Evolutionary conservation across 2,797 vertebrate species (phyloP), one percentile per base, ranked within the genome.

Genomic region (Gephyroberyx darwinii): DNA sequence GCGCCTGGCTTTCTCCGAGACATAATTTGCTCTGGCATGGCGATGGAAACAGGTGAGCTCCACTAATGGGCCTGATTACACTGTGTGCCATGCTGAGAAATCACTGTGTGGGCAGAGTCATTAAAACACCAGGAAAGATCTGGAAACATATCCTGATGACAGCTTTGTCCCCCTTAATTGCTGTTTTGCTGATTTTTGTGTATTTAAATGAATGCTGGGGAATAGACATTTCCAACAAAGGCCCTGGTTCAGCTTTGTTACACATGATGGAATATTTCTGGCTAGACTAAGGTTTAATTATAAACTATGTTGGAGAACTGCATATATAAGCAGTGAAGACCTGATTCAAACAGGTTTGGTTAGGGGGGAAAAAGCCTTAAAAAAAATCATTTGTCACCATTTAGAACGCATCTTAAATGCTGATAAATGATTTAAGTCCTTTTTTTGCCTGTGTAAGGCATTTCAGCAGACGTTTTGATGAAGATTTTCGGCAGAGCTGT

Each of bases 11-110:
- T 62, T 70, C 60, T 54, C 71, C 60, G 75, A 52, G 71, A 77
- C 67, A 64, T 87, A 86, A 91, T 88, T 74, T 90, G 71, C 74
- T 69, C 56, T 89, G 86, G 82, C 86, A 84, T 75, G 63, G 57
- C 47, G 47, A 71, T 78, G 74, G 26, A 77, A 84, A 85, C 86
- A 88, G 84, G 82, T 90, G 87, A 88, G 86, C 68, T 65, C 45
- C 13, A 71, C 77, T 87, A 86, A 89, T 88, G 75, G 85, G 68
- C 63, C 60, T 80, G 72, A 84, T 82, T 75, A 75, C 71, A 72
- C 64, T 51, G 48, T 70, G 75, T 75, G 75, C 60, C 65, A 57
- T 64, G 61, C 62, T 55, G 78, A 78, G 81, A 66, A 68, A 57
- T 68, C 68, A 71, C 52, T 47, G 66, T 70, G 22, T n/a, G 37